Evolutionary conservation across 2,888 invertebrate genomes (phyloP), one percentile per base, ranked within the genome.

Genomic region (Drosophila pegasa): DNA sequence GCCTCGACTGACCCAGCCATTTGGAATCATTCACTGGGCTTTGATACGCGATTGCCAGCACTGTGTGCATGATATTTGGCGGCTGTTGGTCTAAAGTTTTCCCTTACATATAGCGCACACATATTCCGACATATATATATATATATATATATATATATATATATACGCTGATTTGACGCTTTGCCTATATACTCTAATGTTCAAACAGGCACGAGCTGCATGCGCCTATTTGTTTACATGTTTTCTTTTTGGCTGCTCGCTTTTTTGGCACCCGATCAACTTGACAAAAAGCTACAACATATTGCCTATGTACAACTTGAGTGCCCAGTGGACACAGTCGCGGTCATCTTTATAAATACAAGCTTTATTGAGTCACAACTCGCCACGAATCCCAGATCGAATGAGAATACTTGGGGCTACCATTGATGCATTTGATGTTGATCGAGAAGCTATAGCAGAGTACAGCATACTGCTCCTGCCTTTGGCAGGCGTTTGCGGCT

Each of bases 241-340:
- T 55, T 71, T 74, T 73, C 52, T 47, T 65, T 73, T 68, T 75
- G 64, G 55, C 56, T 43, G 71, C 68, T 77, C 61, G 81, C 52
- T 74, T 65, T 79, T 76, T 84, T 87, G 85, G 81, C 79, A 79
- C 59, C 57, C 48, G 74, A 67, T 81, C 85, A 85, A 87, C 58
- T 72, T 73, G 69, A 71, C 65, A 68, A 72, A 72, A 80, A 62
- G 57, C 41, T 66, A 59, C 51, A 57, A 63, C 75, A 76, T 63
- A 66, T 73, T 63, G 60, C 48, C 51, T 62, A 64, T 64, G 47
- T 67, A 78, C 62, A 66, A 35, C 41, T 59, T 43, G 61, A 60
- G 58, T 75, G 61, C 75, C 57, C 59, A 31, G 51, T 66, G 61
- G 45, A 37, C 9, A 71, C 47, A 56, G 20, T 51, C 22, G 16